Evolutionary conservation across 2,888 invertebrate genomes (phyloP).

Genomic region (Scaptomyza polygonia): DNA sequence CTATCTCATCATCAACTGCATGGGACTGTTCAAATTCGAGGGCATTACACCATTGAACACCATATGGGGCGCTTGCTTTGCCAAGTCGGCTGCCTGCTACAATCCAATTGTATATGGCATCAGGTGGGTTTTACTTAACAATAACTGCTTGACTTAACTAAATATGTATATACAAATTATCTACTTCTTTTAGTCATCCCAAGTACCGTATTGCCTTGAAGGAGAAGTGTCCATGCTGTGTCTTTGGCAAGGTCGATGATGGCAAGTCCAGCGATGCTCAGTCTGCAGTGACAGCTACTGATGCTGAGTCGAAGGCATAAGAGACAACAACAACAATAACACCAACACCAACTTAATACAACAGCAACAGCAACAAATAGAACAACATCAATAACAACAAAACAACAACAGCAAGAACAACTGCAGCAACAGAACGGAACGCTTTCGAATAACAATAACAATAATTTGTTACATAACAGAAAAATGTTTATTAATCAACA

Average conservation of each 20-base stretch:
- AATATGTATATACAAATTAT: background rate
- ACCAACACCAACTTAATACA: slow-evolving; percentile 49
- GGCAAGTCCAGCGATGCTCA: slow-evolving; percentile 81
- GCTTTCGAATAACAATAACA: slow-evolving; percentile 78
- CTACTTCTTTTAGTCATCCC: slow-evolving; percentile 85
- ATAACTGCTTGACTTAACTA: background rate
- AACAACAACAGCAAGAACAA: slow-evolving; percentile 75
- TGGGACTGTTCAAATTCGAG: slow-evolving; percentile 90
- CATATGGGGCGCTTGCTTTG: slow-evolving; percentile 95
- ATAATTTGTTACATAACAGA: slow-evolving; percentile 66
- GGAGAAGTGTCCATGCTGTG: slow-evolving; percentile 87
- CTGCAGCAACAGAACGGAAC: slow-evolving; percentile 81
- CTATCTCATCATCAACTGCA: slow-evolving; percentile 92
- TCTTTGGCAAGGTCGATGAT: slow-evolving; percentile 83
- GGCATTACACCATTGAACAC: slow-evolving; percentile 92
- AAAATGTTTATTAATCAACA: slow-evolving; percentile 55
- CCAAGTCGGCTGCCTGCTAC: slow-evolving; percentile 95
- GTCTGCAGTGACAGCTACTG: slow-evolving; percentile 82
- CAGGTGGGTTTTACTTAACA: slow-evolving; percentile 86
- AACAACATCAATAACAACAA: slow-evolving; percentile 48
- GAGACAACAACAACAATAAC: slow-evolving; percentile 45
- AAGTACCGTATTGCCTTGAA: slow-evolving; percentile 87
- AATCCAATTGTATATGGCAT: slow-evolving; percentile 96
- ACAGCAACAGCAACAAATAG: slow-evolving; percentile 58
- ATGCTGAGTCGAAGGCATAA: slow-evolving; percentile 83